These are phyloP conservation scores for Goniozus legneri DNA, from an alignment of 1,140 invertebrate genomes.

Conservation along the genomic window DNA sequence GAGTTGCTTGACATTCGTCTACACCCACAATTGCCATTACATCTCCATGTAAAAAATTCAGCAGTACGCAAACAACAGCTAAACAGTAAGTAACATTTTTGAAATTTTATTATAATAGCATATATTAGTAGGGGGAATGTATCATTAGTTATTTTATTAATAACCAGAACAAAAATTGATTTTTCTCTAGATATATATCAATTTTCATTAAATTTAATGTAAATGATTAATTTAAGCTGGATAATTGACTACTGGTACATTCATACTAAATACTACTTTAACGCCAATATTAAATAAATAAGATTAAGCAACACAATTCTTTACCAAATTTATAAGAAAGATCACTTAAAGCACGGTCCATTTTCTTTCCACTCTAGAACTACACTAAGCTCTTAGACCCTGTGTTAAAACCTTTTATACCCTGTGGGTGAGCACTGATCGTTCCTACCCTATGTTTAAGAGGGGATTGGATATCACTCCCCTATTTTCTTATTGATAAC, in stretches of 20 bases:
- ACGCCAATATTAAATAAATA: too few species aligned
- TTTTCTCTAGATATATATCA: constrained; percentile 2
- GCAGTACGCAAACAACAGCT: constrained; percentile 30
- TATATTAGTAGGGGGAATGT: constrained; percentile 13
- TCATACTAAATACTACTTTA: too few species aligned
- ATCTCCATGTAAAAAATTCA: constrained; percentile 25
- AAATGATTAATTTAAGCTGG: too few species aligned
- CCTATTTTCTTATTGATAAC: too few species aligned
- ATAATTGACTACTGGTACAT: too few species aligned
- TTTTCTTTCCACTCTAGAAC: constrained; percentile 23
- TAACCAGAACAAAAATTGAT: background rate
- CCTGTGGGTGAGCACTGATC: constrained; percentile 29
- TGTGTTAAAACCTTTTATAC: constrained; percentile 41
- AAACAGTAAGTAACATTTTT: constrained; percentile 27
- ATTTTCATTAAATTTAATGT: constrained; percentile 5
- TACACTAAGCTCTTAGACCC: constrained; percentile 31
- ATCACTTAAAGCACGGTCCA: constrained; percentile 25
- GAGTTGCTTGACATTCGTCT: constrained; percentile 87
- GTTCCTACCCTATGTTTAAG: constrained; percentile 35
- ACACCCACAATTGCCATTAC: constrained; percentile 50
- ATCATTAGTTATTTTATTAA: background rate
- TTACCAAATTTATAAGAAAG: constrained; percentile 33
- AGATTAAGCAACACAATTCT: too few species aligned
- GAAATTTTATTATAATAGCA: background rate
- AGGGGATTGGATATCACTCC: too few species aligned